phyloP scores from a whole-genome alignment of 2,797 vertebrate species.

The Macropodus opercularis region DNA sequence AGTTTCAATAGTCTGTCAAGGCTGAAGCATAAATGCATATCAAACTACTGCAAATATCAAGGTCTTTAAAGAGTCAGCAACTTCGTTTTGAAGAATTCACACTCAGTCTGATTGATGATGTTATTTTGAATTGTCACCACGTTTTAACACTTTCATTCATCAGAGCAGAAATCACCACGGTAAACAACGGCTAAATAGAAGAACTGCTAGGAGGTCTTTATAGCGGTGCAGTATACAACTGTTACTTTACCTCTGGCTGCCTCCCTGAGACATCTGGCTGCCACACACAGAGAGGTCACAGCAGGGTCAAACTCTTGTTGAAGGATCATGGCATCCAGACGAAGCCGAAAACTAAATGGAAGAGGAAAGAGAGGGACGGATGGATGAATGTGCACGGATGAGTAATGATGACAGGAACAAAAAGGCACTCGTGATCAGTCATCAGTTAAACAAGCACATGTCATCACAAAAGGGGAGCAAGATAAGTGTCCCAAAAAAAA shows the following conservation, averaged over 20 bases:
- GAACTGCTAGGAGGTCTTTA: slow-evolving; percentile 42
- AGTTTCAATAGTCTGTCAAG: slow-evolving; percentile 33
- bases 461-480: slow-evolving; percentile 23
- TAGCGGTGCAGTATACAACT: slow-evolving; percentile 40
- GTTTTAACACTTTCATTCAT: slow-evolving; percentile 23
- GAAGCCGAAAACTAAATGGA: slow-evolving; percentile 81
- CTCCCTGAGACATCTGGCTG: slow-evolving; percentile 85
- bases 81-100: slow-evolving; percentile 22
- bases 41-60: slow-evolving; percentile 24
- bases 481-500: background rate
- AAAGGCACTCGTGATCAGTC: slow-evolving; percentile 53
- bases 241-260: slow-evolving; percentile 84
- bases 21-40: slow-evolving; percentile 20
- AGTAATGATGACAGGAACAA: slow-evolving; percentile 51
- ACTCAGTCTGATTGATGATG: background rate
- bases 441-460: slow-evolving; percentile 52
- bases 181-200: slow-evolving; percentile 23
- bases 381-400: slow-evolving; percentile 24
- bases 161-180: slow-evolving; percentile 11
- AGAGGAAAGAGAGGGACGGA: slow-evolving; percentile 36
- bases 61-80: slow-evolving; percentile 37
- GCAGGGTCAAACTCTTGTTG: slow-evolving; percentile 87
- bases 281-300: slow-evolving; percentile 86
- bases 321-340: slow-evolving; percentile 86
- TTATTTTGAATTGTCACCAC: slow-evolving; percentile 15